A percentile compares a stretch with the other conserved stretches of the same genome.
Conservation (phyloP, 2,797 vertebrate species). For the Chelonia mydas region DNA sequence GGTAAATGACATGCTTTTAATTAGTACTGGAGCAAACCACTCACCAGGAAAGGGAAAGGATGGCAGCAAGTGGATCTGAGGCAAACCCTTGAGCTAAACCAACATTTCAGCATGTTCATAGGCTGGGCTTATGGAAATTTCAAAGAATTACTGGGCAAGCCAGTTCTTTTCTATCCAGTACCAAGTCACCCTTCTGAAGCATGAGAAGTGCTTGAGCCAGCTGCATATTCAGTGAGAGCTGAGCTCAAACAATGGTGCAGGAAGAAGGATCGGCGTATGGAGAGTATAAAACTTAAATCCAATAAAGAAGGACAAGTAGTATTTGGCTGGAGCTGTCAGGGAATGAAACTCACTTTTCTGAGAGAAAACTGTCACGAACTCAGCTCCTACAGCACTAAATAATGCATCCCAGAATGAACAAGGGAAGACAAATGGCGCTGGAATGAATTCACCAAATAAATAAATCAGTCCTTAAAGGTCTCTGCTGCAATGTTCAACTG, state of each 20-base stretch:
- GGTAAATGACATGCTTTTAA: neutral
- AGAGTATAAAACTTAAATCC: neutral
- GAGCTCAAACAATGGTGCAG: neutral
- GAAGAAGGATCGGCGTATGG: neutral
- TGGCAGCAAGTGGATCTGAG: accelerated
- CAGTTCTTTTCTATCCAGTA: neutral
- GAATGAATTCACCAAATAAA: neutral
- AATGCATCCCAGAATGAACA: neutral
- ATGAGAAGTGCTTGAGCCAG: neutral
- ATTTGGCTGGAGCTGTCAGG: neutral
- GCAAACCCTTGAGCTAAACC: accelerated
- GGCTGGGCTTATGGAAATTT: neutral
- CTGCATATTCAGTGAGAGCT: neutral
- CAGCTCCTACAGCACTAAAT: neutral
- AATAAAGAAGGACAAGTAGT: accelerated
- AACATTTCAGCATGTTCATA: accelerated
- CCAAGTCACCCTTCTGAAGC: neutral
- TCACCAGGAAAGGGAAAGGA: accelerated
- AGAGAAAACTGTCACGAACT: neutral
- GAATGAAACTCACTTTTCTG: neutral
- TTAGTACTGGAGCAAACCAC: neutral
- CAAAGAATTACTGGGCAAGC: neutral
- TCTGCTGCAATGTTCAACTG: neutral
- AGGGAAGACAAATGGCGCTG: neutral
- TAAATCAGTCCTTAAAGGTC: neutral